These are phyloP conservation scores for Amblyteles armatorius DNA, from an alignment of 2,888 invertebrate species.

Conservation along the genomic window DNA sequence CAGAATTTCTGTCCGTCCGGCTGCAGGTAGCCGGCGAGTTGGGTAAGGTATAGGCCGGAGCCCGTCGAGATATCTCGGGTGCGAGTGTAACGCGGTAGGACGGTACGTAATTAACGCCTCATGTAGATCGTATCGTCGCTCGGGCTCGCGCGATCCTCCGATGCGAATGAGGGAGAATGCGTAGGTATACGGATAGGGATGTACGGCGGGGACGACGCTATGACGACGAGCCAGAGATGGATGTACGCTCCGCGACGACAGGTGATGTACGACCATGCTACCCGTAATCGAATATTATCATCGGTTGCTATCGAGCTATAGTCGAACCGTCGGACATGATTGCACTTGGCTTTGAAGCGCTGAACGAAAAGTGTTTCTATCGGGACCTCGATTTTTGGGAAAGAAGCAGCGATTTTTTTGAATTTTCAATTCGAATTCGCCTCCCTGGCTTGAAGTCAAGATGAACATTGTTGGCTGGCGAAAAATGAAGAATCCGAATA, in stretches of 20 bases:
- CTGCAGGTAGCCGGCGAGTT: constrained; percentile 8
- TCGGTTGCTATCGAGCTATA: constrained; percentile 82
- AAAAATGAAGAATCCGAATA: too few relatives aligned
- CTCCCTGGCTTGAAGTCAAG: too few relatives aligned
- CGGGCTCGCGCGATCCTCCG: constrained; percentile 54
- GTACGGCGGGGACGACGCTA: constrained; percentile 67
- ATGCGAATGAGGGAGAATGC: constrained; percentile 53
- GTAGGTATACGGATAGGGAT: neutral
- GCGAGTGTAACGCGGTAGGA: constrained; percentile 83
- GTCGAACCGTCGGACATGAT: constrained; percentile 75
- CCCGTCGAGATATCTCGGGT: constrained; percentile 76
- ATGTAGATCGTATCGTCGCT: constrained; percentile 82
- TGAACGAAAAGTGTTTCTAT: too few relatives aligned
- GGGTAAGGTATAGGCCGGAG: constrained; percentile 52
- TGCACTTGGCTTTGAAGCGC: neutral
- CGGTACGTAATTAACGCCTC: constrained; percentile 84
- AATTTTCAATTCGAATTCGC: too few relatives aligned
- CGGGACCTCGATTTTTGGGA: too few relatives aligned
- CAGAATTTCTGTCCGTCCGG: too few relatives aligned
- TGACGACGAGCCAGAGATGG: constrained; percentile 73
- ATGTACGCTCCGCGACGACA: constrained; percentile 79
- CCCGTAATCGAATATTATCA: constrained; percentile 84
- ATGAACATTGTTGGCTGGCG: too few relatives aligned
- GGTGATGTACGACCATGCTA: constrained; percentile 81
- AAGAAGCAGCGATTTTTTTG: too few relatives aligned